Base-by-base conservation (phyloP, 2,888 invertebrate genomes). In the Dicyrtomina minuta region DNA sequence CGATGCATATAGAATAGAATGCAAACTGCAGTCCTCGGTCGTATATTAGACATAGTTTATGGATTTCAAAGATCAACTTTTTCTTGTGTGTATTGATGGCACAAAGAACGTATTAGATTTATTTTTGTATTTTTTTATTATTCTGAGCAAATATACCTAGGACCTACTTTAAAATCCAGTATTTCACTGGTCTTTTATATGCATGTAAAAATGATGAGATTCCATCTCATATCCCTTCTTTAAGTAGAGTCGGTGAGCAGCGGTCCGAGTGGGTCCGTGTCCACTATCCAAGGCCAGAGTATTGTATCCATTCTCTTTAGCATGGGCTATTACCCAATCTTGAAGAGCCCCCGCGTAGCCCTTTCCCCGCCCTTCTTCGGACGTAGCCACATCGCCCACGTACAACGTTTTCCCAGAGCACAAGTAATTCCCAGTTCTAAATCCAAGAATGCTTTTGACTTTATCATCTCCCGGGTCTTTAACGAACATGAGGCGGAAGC, bases 171-270 rank as follows among this genome's bases (percentile, higher is more conserved):
- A n/a, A n/a, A n/a, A n/a, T n/a, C n/a, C n/a, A n/a, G n/a, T n/a
- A n/a, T n/a, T n/a, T n/a, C n/a, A n/a, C n/a, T n/a, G n/a, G n/a
- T 51, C 22, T 2, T 51, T 51, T 20, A 51, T 17, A 20, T 51
- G 2, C 1, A 55, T 60, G 17, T 5, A 22, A 46, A 77, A 75
- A 70, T 75, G 77, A 60, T 75, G 74, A 33, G 44, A 51, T 2
- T 43, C 44, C 2, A 74, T 41, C 5, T 58, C 15, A 67, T 74
- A 74, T 17, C 75, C 68, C 27, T 73, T 75, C 43, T 74, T 74
- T 8, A 77, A 26, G 27, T 73, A 77, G 13, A 77, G 60, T 24
- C 75, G 44, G 43, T 77, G 74, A 10, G 77, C 75, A 56, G 68
- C 70, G 8, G 58, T 55, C 17, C 75, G 27, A 6, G n/a, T n/a